Percentiles rank a stretch among this genome's conserved stretches.
Evolutionary conservation across 2,888 invertebrate species (phyloP).

Genomic region (Drosophila mayaguana): DNA sequence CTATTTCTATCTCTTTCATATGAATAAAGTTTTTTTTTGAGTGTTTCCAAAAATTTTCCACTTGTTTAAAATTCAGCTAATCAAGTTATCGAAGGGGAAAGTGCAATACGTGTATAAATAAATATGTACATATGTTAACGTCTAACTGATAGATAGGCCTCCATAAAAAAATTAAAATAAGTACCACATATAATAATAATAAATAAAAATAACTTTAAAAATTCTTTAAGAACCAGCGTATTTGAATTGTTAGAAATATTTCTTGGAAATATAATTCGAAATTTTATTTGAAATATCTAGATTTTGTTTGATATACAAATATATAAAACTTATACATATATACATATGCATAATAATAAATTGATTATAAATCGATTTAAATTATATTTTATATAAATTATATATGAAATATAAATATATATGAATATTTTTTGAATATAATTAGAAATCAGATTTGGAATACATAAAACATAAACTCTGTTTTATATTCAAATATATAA

Average conservation of each 20-base stretch:
- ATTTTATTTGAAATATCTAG: neutral
- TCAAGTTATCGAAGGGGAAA: slow-evolving; percentile 48
- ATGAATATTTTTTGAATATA: too few species aligned
- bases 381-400: too few species aligned
- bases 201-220: neutral
- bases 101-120: slow-evolving; percentile 32
- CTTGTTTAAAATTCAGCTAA: slow-evolving; percentile 58
- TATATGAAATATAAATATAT: too few species aligned
- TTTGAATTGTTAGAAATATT: too few species aligned
- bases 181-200: neutral
- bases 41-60: slow-evolving; percentile 63
- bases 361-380: too few species aligned
- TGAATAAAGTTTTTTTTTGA: slow-evolving; percentile 10
- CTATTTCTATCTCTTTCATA: slow-evolving; percentile 32
- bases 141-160: neutral
- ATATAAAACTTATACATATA: too few species aligned
- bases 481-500: too few species aligned
- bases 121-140: slow-evolving; percentile 8
- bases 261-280: neutral
- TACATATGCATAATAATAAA: too few species aligned
- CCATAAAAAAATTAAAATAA: neutral
- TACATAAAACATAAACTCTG: too few species aligned
- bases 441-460: too few species aligned
- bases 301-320: neutral
- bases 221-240: neutral